Base-by-base conservation (phyloP, 2,888 invertebrate species). In the Pyrocoelia pectoralis region DNA sequence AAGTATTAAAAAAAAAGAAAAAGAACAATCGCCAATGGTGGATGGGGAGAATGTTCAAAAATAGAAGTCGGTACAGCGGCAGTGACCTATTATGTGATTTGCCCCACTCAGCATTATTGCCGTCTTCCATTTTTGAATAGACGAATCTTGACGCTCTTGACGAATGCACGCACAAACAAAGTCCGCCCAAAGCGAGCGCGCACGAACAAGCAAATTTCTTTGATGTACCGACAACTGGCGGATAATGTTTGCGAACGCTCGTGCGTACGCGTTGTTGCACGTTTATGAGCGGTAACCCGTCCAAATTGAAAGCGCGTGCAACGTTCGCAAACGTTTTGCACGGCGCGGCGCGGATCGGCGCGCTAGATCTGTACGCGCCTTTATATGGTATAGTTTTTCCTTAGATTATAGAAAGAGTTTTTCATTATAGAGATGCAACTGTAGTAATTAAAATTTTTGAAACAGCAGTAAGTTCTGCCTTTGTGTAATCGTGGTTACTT, bases 1-100 rank as follows among this genome's bases (percentile, higher is more conserved):
- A 29, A 29, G 13, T 40, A 40, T 40, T 40, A 40, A 40, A 40
- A 40, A 40, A 40, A 40, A 40, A 40, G 40, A 40, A 40, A 13
- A 40, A 40, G 29, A 29, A 29, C 40, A n/a, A 40, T 40, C 13
- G 40, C 5, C 40, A 9, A 40, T 40, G 40, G 40, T 40, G 40
- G 13, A 40, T 40, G 40, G 8, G 3, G 8, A 40, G 12, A 40
- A 40, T 40, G 4, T 40, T 40, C 4, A 40, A 40, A 40, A 40
- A 40, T 40, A 40, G 40, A n/a, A 40, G 8, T 4, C 13, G 40
- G 2, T 40, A 40, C 40, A 40, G 40, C n/a, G 40, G 40, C 40
- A 40, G 40, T 40, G n/a, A 40, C 40, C 4, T 40, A 40, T 40
- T 40, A 9, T 40, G 40, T 40, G 40, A 40, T n/a, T 4, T 40